Percentiles rank a stretch among this genome's conserved stretches.
Evolutionary conservation across 2,113 vertebrate genomes (phyloP).

Genomic region (Cryptomyrus ogoouensis): DNA sequence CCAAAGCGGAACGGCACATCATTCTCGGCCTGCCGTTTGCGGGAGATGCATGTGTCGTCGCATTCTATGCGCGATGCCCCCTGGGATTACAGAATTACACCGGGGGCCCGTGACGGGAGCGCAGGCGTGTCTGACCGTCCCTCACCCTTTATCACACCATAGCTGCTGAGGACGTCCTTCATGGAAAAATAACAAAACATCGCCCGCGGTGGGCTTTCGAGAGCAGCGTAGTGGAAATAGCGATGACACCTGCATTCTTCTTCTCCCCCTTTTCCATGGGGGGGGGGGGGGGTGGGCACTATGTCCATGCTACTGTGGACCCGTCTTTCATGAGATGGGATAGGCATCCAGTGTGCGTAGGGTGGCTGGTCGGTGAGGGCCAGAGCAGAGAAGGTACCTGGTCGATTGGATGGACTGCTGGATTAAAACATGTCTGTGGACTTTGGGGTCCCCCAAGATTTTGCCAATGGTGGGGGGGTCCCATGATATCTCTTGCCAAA

Average conservation of each 20-base stretch:
- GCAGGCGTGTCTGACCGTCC: conserved; percentile 25
- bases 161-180: not conserved
- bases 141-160: not conserved
- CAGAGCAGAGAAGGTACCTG: not conserved
- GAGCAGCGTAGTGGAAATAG: not conserved
- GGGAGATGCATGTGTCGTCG: not conserved
- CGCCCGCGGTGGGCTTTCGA: not conserved
- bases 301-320: not conserved
- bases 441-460: not conserved
- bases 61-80: conserved; percentile 20
- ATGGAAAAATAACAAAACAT: not conserved
- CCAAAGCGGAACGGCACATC: not conserved
- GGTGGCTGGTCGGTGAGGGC: not conserved
- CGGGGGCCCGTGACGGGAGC: conserved; percentile 16
- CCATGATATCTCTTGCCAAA: not conserved
- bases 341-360: not conserved
- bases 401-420: not conserved
- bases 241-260: not conserved
- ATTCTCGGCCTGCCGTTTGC: not conserved
- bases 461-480: not conserved
- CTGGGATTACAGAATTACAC: conserved; percentile 30
- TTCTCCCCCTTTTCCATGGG: not conserved
- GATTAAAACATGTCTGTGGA: not conserved
- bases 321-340: not conserved
- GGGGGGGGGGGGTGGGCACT: not conserved